Base-by-base conservation (phyloP, 2,797 vertebrate species). In the Rhynchonycteris naso region DNA sequence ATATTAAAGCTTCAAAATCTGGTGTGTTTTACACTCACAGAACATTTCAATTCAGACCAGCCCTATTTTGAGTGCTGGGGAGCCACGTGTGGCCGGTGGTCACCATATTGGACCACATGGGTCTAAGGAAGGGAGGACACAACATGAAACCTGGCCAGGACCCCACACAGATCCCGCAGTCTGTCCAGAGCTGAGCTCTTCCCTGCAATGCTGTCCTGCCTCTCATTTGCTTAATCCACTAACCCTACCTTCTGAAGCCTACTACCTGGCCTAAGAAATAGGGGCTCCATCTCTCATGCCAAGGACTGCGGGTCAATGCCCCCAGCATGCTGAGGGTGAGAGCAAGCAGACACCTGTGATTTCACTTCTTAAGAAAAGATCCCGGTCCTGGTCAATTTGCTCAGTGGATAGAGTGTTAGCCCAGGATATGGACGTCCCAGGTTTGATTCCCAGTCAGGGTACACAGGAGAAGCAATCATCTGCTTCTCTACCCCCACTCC, bases 21-120 rank as follows among this genome's bases (percentile, higher is more conserved):
- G 2, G 35, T 50, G 6, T 33, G 1, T 68, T 35, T 66, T 30
- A 61, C 0, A 43, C 50, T n/a, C 76, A 54, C 1, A 12, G 50
- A 15, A 4, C 50, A 71, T 63, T 35, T 74, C 24, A 22, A 1
- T 59, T 59, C n/a, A 85, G 61, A 65, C 21, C 22, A 59, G 56
- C 12, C 43, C 75, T 22, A 35, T 78, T 74, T 26, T 47, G 19
- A 69, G 43, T 2, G 19, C 22, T 63, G n/a, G 68, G 50, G 1
- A 74, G 35, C 30, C 35, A 14, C 7, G 7, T 0, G 0, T 21
- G 50, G 12, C 54, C 72, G 16, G 14, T 33, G 35, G 69, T 47
- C 30, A 85, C 65, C 8, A 3, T 4, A 12, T 1, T 35, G 18
- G 30, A 82, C 68, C 33, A 7, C 0, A 1, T 1, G 1, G 21